Percentiles rank a stretch among this genome's conserved stretches.
These are phyloP conservation scores for Elaphurus davidianus DNA, from an alignment of 2,113 vertebrate genomes.

Conservation along the genomic window DNA sequence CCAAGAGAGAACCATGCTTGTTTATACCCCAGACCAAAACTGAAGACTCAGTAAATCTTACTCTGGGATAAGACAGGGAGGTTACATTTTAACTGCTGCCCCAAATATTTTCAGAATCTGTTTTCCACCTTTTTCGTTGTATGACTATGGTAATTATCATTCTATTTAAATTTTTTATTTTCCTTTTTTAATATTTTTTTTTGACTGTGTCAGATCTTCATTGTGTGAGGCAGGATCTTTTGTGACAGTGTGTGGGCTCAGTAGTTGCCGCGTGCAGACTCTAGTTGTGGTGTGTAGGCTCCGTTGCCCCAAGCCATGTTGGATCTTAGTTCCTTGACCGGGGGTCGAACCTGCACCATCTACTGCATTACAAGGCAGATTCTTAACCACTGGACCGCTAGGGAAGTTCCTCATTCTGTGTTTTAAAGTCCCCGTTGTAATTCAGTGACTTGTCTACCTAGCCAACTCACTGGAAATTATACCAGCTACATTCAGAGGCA, in stretches of 20 bases:
- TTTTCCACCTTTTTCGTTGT: background rate
- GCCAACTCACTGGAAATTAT: fast-evolving
- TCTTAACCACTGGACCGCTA: background rate
- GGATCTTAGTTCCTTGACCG: background rate
- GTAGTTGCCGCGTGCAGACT: fast-evolving
- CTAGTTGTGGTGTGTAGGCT: background rate
- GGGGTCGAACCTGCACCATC: background rate
- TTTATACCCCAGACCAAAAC: background rate
- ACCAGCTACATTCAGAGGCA: fast-evolving
- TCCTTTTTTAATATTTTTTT: background rate
- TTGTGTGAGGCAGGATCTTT: background rate
- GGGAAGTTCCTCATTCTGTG: background rate
- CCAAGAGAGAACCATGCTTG: fast-evolving
- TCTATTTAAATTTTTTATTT: background rate
- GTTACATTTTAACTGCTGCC: fast-evolving
- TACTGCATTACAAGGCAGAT: background rate
- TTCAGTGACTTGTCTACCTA: fast-evolving
- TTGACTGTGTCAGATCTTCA: fast-evolving
- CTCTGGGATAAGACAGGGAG: fast-evolving
- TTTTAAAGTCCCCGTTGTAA: background rate
- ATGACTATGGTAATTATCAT: fast-evolving
- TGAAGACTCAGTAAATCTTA: fast-evolving
- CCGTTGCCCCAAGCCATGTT: fast-evolving
- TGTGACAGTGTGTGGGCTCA: fast-evolving
- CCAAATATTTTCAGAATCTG: fast-evolving